Conservation (phyloP, 2,797 vertebrate genomes). For the Anisognathus igniventris region DNA sequence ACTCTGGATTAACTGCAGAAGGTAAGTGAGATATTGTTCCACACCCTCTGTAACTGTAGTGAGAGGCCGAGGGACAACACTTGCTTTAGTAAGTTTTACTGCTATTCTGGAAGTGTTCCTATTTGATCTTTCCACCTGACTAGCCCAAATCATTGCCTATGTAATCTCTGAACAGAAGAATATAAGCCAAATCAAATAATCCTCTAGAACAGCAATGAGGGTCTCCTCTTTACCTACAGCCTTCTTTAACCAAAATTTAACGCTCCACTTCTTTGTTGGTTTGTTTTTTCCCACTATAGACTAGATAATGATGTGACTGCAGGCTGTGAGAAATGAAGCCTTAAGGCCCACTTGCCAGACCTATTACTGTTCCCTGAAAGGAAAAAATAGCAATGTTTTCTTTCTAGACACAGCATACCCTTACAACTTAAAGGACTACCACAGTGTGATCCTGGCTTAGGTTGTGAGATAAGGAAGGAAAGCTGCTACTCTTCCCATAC, state of each 20-base stretch:
- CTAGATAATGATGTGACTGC: neutral
- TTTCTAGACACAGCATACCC: neutral
- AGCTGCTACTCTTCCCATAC: neutral
- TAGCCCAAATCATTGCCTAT: neutral
- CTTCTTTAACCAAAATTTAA: neutral
- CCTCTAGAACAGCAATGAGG: neutral
- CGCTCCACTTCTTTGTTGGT: neutral
- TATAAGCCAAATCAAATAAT: neutral
- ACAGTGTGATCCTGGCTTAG: neutral
- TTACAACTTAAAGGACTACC: neutral
- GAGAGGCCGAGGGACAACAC: neutral
- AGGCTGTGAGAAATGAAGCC: neutral
- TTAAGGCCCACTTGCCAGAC: neutral
- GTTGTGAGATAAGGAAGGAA: rapidly evolving
- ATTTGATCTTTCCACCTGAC: neutral
- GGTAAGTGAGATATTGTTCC: neutral
- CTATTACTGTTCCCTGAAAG: neutral
- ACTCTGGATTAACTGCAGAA: neutral
- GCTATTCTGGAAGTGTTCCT: neutral
- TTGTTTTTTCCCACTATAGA: neutral
- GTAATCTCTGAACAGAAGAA: neutral
- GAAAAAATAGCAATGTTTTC: neutral
- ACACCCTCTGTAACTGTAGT: neutral
- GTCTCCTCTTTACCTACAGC: neutral
- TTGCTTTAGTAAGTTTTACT: neutral